phyloP scores from a whole-genome alignment of 2,113 vertebrate genomes.

The Tretioscincus oriximinensis region DNA sequence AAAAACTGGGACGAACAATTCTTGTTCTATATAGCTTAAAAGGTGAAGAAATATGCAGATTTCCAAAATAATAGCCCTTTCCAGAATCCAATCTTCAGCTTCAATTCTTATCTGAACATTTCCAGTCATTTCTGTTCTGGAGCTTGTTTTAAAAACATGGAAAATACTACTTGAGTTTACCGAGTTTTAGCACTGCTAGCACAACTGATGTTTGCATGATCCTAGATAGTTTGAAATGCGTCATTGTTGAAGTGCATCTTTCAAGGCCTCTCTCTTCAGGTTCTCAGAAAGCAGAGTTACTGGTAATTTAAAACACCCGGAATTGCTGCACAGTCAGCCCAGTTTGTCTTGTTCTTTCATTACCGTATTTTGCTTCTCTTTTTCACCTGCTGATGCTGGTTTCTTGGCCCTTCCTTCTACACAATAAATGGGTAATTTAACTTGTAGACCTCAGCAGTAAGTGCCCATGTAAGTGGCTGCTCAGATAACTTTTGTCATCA shows the following conservation, averaged over 20 bases:
- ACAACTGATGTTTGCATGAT: neutral
- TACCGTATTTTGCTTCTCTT: neutral
- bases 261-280: neutral
- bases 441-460: neutral
- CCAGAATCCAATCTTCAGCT: too few relatives aligned
- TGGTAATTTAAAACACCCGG: neutral
- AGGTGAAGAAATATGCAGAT: neutral
- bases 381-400: neutral
- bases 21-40: neutral
- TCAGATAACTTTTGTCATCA: constrained; percentile 1
- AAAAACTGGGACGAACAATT: neutral
- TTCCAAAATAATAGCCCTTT: neutral
- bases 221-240: too few relatives aligned
- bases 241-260: neutral
- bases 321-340: neutral
- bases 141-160: too few relatives aligned
- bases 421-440: constrained; percentile 1
- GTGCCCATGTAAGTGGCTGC: neutral
- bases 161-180: neutral
- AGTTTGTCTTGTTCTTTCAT: neutral
- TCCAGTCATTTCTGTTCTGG: neutral
- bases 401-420: neutral
- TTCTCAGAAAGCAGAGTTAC: neutral
- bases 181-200: neutral
- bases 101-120: neutral